Base-by-base conservation (phyloP, 2,797 vertebrate genomes). In the Anguilla marmorata region DNA sequence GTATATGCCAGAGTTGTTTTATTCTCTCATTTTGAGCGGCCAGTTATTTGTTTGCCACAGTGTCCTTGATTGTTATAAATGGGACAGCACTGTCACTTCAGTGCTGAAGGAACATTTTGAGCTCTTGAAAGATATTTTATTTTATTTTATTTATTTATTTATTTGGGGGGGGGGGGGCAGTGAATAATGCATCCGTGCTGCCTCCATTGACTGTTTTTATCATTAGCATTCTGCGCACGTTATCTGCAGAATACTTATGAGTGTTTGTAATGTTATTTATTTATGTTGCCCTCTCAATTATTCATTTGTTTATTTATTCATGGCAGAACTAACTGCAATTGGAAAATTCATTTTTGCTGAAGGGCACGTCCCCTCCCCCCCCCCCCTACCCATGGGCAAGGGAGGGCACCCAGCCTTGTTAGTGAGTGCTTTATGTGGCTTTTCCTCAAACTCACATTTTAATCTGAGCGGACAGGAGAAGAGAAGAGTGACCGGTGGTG, bases 231-330 rank as follows among this genome's bases (percentile, higher is more conserved):
- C 95, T 93, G 93, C 92, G 91, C 69, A 89, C 92, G 94, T 94
- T 95, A 95, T 96, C 95, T 95, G 92, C 94, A 93, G 93, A 95
- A 96, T 96, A 93, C 95, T 95, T 96, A 96, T 95, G 95, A 95
- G 95, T 96, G 95, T 96, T 96, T 96, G 96, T 96, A 95, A 96
- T 96, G 95, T 97, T 96, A 97, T 96, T 97, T 97, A 97, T 97
- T 97, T 96, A 96, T 97, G 96, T 96, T 93, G 92, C 93, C 93
- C 93, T 95, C 95, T 97, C 95, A 96, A 96, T 96, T 96, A 97
- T 97, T 97, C 95, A 97, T 96, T 96, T 96, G 95, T 96, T 96
- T 96, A 96, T 97, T 97, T 96, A 96, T 97, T 96, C 96, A 96
- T 96, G 95, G 94, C 91, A 94, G 94, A 96, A 95, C 94, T 96